Evolutionary conservation across 2,113 vertebrate species (phyloP), one percentile per base, ranked within the genome.

Genomic region (Numenius arquata): DNA sequence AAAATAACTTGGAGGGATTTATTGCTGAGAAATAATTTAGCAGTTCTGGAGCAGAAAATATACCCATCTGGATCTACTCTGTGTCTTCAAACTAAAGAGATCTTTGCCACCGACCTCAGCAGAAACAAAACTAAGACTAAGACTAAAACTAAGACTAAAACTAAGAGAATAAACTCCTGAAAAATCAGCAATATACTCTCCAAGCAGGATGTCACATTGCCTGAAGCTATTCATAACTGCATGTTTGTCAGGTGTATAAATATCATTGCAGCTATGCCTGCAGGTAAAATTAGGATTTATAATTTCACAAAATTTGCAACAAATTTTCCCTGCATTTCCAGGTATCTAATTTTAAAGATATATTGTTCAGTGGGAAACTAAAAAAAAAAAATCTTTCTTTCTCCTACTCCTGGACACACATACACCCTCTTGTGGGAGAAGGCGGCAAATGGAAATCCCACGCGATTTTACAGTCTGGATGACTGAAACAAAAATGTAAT

Each of bases 351-450:
- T 81, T 87, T 81, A 72, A 66, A 91, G 50, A n/a, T 29, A 47
- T 1, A 63, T 13, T 5, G 2, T 38, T 84, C 76, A 70, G 55
- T 6, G 15, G 36, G 77, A 89, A 89, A 53, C 23, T 9, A 80
- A 88, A 48, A n/a, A n/a, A n/a, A n/a, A n/a, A n/a, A n/a, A 88
- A 48, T 36, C 45, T 26, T 67, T 87, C 47, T 40, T 47, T 62
- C 62, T 80, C 17, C 68, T 26, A 15, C 25, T 87, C n/a, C 4
- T 3, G 9, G 32, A 56, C n/a, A 41, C 76, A 82, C 72, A 43
- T 25, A 79, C 89, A 2, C 90, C 95, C 94, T 93, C 92, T 93
- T 79, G 94, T 95, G 96, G 96, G 62, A 96, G 77, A 81, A 5
- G 29, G 47, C 79, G 66, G 94, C n/a, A 95, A 87, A 63, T 0